Percentiles rank a stretch among this genome's conserved stretches.
phyloP scores from a whole-genome alignment of 37 sponge, comb jelly and placozoan genomes.

The Bolinopsis microptera region DNA sequence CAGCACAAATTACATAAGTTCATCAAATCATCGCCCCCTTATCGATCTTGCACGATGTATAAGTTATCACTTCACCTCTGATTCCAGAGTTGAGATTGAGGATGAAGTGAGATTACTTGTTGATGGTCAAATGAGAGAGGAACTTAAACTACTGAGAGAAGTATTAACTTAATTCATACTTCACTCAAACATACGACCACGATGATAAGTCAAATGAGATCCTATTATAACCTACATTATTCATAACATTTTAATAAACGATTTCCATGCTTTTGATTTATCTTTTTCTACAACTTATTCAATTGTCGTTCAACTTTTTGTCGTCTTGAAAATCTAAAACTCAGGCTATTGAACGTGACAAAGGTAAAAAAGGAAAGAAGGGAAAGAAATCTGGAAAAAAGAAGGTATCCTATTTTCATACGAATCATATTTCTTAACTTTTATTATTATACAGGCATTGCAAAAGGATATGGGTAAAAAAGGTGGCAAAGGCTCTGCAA shows the following conservation, averaged over 20 bases:
- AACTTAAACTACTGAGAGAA: conserved; percentile 55
- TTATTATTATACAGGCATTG: conserved; percentile 24
- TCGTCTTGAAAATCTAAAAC: not conserved
- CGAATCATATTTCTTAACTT: not conserved
- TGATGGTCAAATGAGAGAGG: conserved; percentile 62
- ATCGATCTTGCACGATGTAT: too few species aligned
- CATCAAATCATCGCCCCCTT: not conserved
- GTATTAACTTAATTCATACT: too few species aligned
- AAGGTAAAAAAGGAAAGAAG: conserved; percentile 88
- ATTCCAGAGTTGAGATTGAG: conserved; percentile 25
- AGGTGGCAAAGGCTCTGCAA: conserved; percentile 61
- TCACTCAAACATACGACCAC: too few species aligned
- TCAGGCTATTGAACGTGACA: conserved; percentile 96
- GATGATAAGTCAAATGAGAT: too few species aligned
- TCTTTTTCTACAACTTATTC: too few species aligned
- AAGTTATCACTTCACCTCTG: not conserved
- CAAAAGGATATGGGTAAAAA: conserved; percentile 65
- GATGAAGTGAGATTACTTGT: conserved; percentile 49
- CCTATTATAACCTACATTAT: too few species aligned
- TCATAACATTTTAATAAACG: too few species aligned
- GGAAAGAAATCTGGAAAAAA: conserved; percentile 74
- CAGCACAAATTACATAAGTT: not conserved
- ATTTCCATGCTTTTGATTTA: too few species aligned
- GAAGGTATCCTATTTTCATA: conserved; percentile 40
- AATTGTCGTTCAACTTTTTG: too few species aligned